A percentile compares a stretch with the other conserved stretches of the same genome.
phyloP scores from a whole-genome alignment of 2,888 invertebrate species.

The Cactoblastis cactorum region DNA sequence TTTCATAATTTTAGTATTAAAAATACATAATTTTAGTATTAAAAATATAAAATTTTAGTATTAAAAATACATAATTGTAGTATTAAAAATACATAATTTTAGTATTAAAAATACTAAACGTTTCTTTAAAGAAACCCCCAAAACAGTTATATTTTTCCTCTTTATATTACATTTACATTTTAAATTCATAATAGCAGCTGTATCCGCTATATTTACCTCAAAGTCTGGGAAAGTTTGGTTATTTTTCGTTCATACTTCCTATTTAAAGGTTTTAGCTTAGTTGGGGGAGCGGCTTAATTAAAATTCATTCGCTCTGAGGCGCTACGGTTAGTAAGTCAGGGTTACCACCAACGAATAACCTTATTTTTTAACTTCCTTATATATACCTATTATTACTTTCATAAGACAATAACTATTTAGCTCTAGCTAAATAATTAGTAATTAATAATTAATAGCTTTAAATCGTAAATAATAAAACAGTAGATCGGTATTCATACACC shows the following conservation, averaged over 20 bases:
- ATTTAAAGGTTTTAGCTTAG: slow-evolving; percentile 6
- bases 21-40: too few species aligned
- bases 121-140: not conserved
- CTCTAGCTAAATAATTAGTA: too few species aligned
- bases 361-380: not conserved
- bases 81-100: too few species aligned
- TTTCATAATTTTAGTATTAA: too few species aligned
- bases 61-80: too few species aligned
- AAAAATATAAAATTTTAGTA: too few species aligned
- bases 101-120: not conserved
- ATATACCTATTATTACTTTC: too few species aligned
- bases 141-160: not conserved
- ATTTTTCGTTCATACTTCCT: slow-evolving; percentile 6
- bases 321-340: slow-evolving; percentile 1
- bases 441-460: too few species aligned
- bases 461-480: too few species aligned
- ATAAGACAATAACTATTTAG: not conserved
- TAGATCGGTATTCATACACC: too few species aligned
- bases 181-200: not conserved
- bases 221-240: not conserved
- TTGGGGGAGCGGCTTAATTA: slow-evolving; percentile 11
- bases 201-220: not conserved
- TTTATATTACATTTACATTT: not conserved
- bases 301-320: slow-evolving; percentile 7
- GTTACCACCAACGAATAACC: not conserved